Evolutionary conservation across 2,888 invertebrate species (phyloP).

Genomic region (Maniola hyperantus): DNA sequence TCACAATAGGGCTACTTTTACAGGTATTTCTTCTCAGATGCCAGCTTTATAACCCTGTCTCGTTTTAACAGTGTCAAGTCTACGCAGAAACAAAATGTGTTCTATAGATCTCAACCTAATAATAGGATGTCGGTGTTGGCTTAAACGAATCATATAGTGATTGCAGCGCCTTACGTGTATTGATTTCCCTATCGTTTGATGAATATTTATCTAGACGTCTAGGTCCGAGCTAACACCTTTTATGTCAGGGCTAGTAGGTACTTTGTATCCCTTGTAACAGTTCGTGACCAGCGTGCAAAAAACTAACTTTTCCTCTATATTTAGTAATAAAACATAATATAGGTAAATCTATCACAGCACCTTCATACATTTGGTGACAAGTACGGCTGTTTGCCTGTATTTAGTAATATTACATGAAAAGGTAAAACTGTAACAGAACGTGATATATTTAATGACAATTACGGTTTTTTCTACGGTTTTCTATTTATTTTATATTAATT

Average conservation of each 20-base stretch:
- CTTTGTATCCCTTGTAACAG: slow-evolving; percentile 2
- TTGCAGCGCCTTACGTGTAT: neutral
- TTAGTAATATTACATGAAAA: no score
- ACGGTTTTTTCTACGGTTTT: neutral
- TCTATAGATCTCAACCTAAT: no score
- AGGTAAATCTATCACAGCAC: neutral
- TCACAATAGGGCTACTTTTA: no score
- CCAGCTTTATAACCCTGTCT: no score
- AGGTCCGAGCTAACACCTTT: slow-evolving; percentile 2
- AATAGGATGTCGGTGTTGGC: neutral
- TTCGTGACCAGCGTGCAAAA: neutral
- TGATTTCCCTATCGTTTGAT: neutral
- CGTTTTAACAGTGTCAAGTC: no score
- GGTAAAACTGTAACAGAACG: no score
- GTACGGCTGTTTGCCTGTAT: no score
- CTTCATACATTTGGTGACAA: neutral
- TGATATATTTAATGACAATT: neutral
- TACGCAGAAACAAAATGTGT: no score
- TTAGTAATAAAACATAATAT: neutral
- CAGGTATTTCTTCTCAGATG: no score
- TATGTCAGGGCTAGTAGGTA: neutral
- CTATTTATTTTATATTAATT: neutral
- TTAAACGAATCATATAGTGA: neutral
- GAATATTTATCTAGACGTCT: slow-evolving; percentile 6
- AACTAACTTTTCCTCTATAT: neutral